Conservation (phyloP, 64 coral and sea anemone species). For the Pachyseris speciosa region DNA sequence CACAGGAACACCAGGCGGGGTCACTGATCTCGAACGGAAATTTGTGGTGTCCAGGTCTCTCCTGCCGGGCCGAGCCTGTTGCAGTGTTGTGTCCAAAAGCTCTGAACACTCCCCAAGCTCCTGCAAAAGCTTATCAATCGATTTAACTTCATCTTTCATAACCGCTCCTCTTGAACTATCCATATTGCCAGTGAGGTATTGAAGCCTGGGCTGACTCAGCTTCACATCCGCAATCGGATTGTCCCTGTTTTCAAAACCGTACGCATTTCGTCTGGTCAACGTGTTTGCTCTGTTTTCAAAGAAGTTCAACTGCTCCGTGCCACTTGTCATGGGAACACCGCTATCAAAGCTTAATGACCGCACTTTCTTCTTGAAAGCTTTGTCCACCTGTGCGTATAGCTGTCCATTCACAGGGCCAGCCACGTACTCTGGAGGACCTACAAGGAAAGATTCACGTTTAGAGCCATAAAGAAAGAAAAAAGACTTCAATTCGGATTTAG, state of each 20-base stretch:
- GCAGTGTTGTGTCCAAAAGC: conserved; percentile 48
- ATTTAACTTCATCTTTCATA: conserved; percentile 27
- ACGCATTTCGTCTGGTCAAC: conserved; percentile 20
- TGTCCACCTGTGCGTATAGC: conserved; percentile 76
- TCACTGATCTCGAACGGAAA: not conserved
- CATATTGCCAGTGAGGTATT: not conserved
- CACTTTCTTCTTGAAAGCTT: conserved; percentile 70
- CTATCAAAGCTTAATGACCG: conserved; percentile 67
- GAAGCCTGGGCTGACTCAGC: conserved; percentile 7
- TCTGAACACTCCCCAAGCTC: conserved; percentile 72
- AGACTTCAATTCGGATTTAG: too few relatives aligned
- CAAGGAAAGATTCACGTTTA: not conserved
- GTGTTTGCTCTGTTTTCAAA: conserved; percentile 44
- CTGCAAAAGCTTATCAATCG: conserved; percentile 58
- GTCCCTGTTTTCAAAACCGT: not conserved
- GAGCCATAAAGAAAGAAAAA: too few relatives aligned
- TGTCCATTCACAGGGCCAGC: conserved; percentile 79
- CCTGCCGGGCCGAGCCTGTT: not conserved
- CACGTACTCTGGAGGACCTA: conserved; percentile 65
- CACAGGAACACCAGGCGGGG: conserved; percentile 17
- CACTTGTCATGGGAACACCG: not conserved
- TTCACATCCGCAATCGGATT: not conserved
- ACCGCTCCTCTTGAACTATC: not conserved
- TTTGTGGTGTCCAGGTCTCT: not conserved
- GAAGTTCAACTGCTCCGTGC: not conserved